Base-by-base conservation (phyloP, 2,888 invertebrate species). In the Tiliacea aurago region DNA sequence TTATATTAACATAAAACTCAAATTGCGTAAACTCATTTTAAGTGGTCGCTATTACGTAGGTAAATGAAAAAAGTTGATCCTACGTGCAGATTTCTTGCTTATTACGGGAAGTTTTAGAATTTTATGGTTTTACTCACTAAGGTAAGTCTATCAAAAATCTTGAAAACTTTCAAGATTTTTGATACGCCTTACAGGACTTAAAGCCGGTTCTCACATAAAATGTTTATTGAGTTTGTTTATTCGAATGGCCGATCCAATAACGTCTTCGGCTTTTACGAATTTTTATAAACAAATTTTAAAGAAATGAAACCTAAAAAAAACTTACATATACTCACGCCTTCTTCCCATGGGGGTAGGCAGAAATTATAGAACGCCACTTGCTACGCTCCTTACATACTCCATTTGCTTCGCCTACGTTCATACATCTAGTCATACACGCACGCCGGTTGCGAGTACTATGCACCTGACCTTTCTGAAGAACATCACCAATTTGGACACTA, bases 51-150 rank as follows among this genome's bases (percentile, higher is more conserved):
- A 45, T 82, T 70, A 67, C 51, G 28, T 56, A 11, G 6, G 33
- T 53, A 73, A 72, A 85, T 73, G 23, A 71, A 83, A 79, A 74
- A 84, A 78, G 43, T 70, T 81, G 11, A 72, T 59, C 33, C 62
- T 10, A 53, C 28, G 37, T 37, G 47, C 51, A 67, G 70, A 70
- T 76, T 69, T 70, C 45, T 84, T 81, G 62, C 73, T 73, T 61
- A 51, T 67, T 69, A 74, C 53, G n/a, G 33, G 23, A 72, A 73
- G 62, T 78, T 83, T 47, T 47, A 33, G n/a, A 64, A 51, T 63
- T 73, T 78, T 78, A 85, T 78, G 53, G 33, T 53, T 81, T 53
- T n/a, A 28, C 9, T 47, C 13, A 28, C 28, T n/a, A n/a, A n/a
- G n/a, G n/a, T n/a, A n/a, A n/a, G 28, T 28, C 28, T 28, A 28